phyloP scores from a whole-genome alignment of 2,888 invertebrate genomes.

The Hirtodrosophila cameraria region DNA sequence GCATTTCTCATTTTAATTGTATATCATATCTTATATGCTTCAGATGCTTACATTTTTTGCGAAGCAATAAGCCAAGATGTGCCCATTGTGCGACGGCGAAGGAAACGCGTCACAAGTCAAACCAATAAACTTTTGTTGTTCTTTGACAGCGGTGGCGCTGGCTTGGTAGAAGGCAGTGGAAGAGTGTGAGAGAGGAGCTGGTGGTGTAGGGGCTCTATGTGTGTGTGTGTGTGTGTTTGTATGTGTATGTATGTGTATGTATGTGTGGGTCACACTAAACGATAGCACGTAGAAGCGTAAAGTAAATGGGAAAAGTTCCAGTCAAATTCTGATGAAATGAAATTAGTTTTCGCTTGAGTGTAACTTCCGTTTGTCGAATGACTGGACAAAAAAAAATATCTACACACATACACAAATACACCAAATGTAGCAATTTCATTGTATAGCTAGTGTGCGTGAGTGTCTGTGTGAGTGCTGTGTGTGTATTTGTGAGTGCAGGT shows the following conservation, averaged over 20 bases:
- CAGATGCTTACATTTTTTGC: too few species aligned
- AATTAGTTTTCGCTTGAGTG: slow-evolving; percentile 71
- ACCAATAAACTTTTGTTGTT: slow-evolving; percentile 58
- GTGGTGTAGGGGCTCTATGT: rapidly evolving
- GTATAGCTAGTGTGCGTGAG: slow-evolving; percentile 5
- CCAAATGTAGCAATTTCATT: slow-evolving; percentile 38
- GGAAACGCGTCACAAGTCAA: slow-evolving; percentile 57
- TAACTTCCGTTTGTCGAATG: slow-evolving; percentile 66
- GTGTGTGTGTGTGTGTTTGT: not conserved
- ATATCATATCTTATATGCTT: too few species aligned
- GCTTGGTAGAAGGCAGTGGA: not conserved
- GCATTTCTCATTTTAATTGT: too few species aligned
- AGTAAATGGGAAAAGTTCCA: slow-evolving; percentile 70
- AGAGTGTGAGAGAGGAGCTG: not conserved
- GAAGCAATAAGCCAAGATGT: too few species aligned
- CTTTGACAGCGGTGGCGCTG: not conserved
- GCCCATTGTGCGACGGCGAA: slow-evolving; percentile 10
- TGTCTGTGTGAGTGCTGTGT: slow-evolving; percentile 15
- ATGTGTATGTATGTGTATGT: not conserved
- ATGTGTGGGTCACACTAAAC: slow-evolving; percentile 48
- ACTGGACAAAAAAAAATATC: slow-evolving; percentile 50
- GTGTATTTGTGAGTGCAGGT: slow-evolving; percentile 33
- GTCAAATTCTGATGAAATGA: slow-evolving; percentile 73
- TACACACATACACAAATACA: slow-evolving; percentile 4
- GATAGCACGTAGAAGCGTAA: slow-evolving; percentile 62